Base-by-base conservation (phyloP, 92 coral and sea anemone species). In the Meandrina meandrites region DNA sequence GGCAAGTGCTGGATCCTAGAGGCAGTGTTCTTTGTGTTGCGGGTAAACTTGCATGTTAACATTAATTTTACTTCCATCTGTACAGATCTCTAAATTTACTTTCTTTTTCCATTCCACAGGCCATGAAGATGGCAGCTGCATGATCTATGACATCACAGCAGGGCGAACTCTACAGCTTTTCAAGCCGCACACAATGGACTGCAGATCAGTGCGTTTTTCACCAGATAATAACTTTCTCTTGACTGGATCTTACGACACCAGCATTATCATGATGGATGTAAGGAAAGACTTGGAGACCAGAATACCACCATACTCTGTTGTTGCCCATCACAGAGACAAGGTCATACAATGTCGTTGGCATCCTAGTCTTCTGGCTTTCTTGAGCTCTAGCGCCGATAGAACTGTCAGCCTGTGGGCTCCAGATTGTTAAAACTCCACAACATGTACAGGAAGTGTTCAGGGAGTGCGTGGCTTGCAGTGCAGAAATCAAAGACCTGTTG, bases 331-430 rank as follows among this genome's bases (percentile, higher is more conserved):
- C 89, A 89, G 81, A 19, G 99, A 97, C 87, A 97, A 97, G 67
- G 96, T 97, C 58, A 97, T 97, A 27, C 99, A 97, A 80, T 97
- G 99, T 66, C 97, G 99, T 4, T 97, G 99, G 99, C 99, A 97
- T 76, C 99, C 99, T 47, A 77, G 75, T 71, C 87, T 89, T 36
- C 87, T 86, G 51, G 90, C 93, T 12, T 97, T 95, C 92, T 90
- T 97, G 48, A 95, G 98, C 79, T 93, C 97, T 32, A 97, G 99
- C 92, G 99, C 99, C 28, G 99, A 97, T 74, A 95, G 88, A 87
- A 95, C 96, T 69, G 98, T 94, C 69, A 90, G 86, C 17, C 88
- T 97, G 16, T 97, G 99, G 99, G 93, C 94, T 35, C 91, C 92
- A 32, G 98, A 94, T 11, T 84, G 84, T 74, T 93, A 84, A 75